Evolutionary conservation across 2,113 vertebrate species (phyloP), one percentile per base, ranked within the genome.

Genomic region (Crotalus horridus): DNA sequence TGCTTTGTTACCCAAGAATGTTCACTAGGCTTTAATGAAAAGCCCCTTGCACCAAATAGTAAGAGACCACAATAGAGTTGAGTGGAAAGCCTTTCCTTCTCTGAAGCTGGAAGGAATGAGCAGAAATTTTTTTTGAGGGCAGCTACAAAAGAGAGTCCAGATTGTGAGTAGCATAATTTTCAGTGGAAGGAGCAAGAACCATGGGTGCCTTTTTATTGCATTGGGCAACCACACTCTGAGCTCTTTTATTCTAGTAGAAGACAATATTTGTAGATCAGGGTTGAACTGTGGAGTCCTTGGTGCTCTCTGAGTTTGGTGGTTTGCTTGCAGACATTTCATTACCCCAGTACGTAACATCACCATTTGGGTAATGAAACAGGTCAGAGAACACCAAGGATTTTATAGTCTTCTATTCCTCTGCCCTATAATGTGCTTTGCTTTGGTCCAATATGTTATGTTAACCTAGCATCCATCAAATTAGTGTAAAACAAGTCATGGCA

Each of bases 151-250:
- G 69, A 85, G 51, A 64, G 39, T 51, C 8, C 43, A 33, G 88
- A 74, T 94, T 54, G 33, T 6, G 91, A 54, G 17, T n/a, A 2
- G 17, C 29, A 81, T 89, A 9, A 9, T 8, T 92, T 90, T 64
- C 92, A 90, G 51, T 12, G 59, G 48, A n/a, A n/a, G 29, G 61
- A 91, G 11, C 48, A 74, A 74, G 74, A 29, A 81, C 90, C 94
- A 87, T 93, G 94, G 94, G 95, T 1, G 92, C 93, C 91, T 64
- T 64, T 91, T 59, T 90, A 59, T n/a, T 85, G 69, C 6, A 39
- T 81, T 81, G 74, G 74, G 33, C 17, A 10, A 43, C 20, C 17
- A 43, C 2, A 39, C n/a, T 74, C 61, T n/a, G 26, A 29, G 29
- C 29, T 6, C 4, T 15, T 69, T 69, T 69, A 69, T 69, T 69